phyloP scores from a whole-genome alignment of 2,888 invertebrate species.

The Lordiphosa andalusiaca region DNA sequence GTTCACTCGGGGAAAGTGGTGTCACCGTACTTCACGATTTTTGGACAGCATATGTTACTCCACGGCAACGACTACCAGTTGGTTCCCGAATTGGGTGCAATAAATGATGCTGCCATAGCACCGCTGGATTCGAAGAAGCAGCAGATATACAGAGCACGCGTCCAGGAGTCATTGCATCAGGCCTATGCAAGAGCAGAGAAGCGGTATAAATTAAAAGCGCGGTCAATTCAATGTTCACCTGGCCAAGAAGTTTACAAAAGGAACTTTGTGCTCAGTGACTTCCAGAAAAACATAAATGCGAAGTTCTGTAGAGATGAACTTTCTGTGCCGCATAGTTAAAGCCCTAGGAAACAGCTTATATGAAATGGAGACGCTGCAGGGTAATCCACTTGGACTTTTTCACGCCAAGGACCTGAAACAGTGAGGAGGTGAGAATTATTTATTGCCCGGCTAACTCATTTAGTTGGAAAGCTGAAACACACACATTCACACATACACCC shows the following conservation, averaged over 20 bases:
- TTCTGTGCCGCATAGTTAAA: neutral
- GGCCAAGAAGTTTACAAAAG: slow-evolving; percentile 3
- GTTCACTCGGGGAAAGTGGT: neutral
- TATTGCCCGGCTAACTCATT: neutral
- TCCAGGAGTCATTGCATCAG: neutral
- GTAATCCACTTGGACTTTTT: neutral
- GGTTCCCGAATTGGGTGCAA: neutral
- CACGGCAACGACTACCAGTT: slow-evolving; percentile 1
- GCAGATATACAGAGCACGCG: neutral
- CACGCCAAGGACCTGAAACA: slow-evolving; percentile 5
- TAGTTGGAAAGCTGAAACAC: too few species aligned
- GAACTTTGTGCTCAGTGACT: neutral
- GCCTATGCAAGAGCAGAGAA: slow-evolving; percentile 2
- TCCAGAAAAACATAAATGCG: neutral
- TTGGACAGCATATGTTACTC: neutral
- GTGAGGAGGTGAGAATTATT: neutral
- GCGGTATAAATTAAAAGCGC: slow-evolving; percentile 1
- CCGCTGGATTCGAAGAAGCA: neutral
- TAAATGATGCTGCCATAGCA: neutral
- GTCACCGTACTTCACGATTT: neutral
- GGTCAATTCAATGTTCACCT: slow-evolving; percentile 1
- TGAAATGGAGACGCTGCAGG: neutral
- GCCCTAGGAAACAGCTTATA: neutral
- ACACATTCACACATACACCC: neutral
- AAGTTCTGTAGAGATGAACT: neutral